Evolutionary conservation across 1,140 invertebrate genomes (phyloP), one percentile per base, ranked within the genome.

Genomic region (Drosophila pruinosa): DNA sequence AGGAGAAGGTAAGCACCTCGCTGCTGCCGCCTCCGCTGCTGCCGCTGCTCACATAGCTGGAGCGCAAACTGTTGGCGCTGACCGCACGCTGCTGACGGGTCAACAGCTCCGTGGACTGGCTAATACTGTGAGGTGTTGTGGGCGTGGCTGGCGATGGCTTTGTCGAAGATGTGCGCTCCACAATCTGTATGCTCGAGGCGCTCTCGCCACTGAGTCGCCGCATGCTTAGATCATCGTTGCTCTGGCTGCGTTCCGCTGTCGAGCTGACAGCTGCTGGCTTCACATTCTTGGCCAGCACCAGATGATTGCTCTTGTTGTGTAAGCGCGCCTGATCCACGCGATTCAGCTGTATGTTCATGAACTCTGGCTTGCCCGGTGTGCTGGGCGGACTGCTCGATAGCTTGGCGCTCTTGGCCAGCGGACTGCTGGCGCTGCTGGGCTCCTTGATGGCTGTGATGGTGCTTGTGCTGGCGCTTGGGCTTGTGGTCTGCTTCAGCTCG

Each of bases 341-440:
- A 65, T 95, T 95, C 45, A 95, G 78, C 81, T 95, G 94, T 47
- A 95, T 94, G 72, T 95, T 93, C 72, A 95, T 91, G 81, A 95
- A 95, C 90, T 95, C 95, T 1, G 94, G 94, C 19, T 81, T 86
- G 31, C 26, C 39, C 4, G 73, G 78, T 3, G 62, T 79, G 15
- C 48, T 41, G 4, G 75, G 73, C 7, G 77, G 77, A 3, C 63
- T 75, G 24, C 14, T 56, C 0, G 81, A 68, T 14, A 79, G 12
- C 56, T 86, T 85, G 22, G 63, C 72, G 19, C 12, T 75, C 45
- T 88, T 88, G 43, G 71, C 43, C 56, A 68, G 12, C 0, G 82
- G 78, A 56, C 83, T 69, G 7, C n/a, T n/a, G n/a, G 72, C 52
- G 2, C 1, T 28, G 63, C 65, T 43, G 39, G 43, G 1, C 4